Evolutionary conservation across 2,888 invertebrate species (phyloP).

Genomic region (Drosophila hamatofila): DNA sequence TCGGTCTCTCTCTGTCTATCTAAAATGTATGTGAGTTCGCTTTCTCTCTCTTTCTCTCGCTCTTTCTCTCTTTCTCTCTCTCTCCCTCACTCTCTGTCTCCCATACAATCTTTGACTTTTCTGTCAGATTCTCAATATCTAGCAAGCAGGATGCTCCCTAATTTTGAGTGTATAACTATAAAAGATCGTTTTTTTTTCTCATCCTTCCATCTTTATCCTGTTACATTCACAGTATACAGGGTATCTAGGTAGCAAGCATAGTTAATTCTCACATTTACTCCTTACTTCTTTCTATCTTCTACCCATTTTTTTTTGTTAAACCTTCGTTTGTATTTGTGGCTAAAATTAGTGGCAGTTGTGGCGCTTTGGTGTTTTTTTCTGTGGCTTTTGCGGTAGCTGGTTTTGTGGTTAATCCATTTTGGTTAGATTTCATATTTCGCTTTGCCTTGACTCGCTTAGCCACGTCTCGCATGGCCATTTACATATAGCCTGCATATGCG

Average conservation of each 20-base stretch:
- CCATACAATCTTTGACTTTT: no score
- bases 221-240: neutral
- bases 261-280: neutral
- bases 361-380: constrained; percentile 26
- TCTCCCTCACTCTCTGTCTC: neutral
- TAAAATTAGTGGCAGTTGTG: constrained; percentile 69
- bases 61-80: neutral
- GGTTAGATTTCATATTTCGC: constrained; percentile 38
- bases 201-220: neutral
- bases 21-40: no score
- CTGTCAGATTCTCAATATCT: no score
- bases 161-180: no score
- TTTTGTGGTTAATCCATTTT: constrained; percentile 70
- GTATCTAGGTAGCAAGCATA: neutral
- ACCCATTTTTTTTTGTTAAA: constrained; percentile 5
- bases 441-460: constrained; percentile 18
- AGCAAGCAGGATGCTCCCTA: no score
- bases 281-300: constrained; percentile 1
- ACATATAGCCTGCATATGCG: constrained; percentile 38
- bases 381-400: constrained; percentile 53
- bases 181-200: no score
- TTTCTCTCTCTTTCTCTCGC: neutral
- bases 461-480: constrained; percentile 22
- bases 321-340: constrained; percentile 61
- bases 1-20: neutral